Conservation (phyloP, 2,888 invertebrate species). For the Gnatocerus cornutus region DNA sequence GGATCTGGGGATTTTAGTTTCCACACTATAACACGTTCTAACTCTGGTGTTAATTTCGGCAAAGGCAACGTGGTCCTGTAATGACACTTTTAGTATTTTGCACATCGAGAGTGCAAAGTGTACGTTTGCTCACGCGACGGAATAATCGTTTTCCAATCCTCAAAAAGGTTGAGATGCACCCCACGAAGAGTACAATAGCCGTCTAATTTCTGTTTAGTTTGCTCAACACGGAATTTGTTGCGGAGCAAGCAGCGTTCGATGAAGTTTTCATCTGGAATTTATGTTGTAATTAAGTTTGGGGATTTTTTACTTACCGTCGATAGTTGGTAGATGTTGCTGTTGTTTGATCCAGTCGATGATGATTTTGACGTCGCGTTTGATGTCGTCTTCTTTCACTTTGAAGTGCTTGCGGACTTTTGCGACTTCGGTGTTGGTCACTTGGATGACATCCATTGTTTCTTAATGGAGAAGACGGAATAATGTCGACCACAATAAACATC, state of each 20-base stretch:
- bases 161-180: slow-evolving; percentile 44
- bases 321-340: slow-evolving; percentile 43
- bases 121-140: slow-evolving; percentile 42
- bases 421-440: slow-evolving; percentile 36
- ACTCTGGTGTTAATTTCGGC: slow-evolving; percentile 42
- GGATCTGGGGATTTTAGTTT: slow-evolving; percentile 29
- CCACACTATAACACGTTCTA: slow-evolving; percentile 47
- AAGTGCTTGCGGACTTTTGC: slow-evolving; percentile 39
- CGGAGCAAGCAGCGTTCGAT: slow-evolving; percentile 42
- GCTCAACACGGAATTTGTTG: slow-evolving; percentile 46
- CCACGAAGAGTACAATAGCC: slow-evolving; percentile 43
- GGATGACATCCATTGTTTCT: slow-evolving; percentile 36
- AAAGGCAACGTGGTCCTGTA: slow-evolving; percentile 39
- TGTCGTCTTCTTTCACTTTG: slow-evolving; percentile 39
- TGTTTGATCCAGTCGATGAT: slow-evolving; percentile 35
- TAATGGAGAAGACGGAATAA: neutral
- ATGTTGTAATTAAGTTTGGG: neutral
- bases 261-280: slow-evolving; percentile 38
- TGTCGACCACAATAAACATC: slow-evolving; percentile 3
- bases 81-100: neutral
- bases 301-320: slow-evolving; percentile 33
- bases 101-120: neutral
- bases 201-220: slow-evolving; percentile 45
- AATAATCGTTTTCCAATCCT: slow-evolving; percentile 38
- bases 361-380: slow-evolving; percentile 32